Conservation (phyloP, 2,113 vertebrate species). For the Epinephelus cyanopodus region DNA sequence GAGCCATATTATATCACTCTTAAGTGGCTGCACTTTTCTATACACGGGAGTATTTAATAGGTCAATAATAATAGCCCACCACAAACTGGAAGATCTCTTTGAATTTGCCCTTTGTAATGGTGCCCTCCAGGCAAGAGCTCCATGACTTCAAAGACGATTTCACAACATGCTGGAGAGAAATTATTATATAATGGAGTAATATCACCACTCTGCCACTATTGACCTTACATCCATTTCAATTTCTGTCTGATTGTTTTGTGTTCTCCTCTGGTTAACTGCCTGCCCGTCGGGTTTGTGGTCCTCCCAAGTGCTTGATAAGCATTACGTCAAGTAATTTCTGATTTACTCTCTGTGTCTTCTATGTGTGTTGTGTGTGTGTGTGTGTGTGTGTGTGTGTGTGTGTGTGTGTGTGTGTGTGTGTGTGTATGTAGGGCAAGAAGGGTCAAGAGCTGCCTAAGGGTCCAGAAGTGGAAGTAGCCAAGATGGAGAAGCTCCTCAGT, state of each 20-base stretch:
- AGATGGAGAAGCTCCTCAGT: conserved; percentile 93
- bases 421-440: conserved; percentile 88
- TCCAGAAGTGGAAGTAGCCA: conserved; percentile 90
- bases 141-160: conserved; percentile 17
- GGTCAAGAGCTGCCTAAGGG: conserved; percentile 89
- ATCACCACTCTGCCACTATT: conserved; percentile 8
- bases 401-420: conserved; percentile 19
- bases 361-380: conserved; percentile 26
- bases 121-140: neutral
- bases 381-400: conserved; percentile 31
- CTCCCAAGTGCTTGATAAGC: conserved; percentile 6
- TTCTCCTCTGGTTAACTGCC: conserved; percentile 17
- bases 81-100: conserved; percentile 17
- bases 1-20: neutral
- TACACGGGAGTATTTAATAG: conserved; percentile 17
- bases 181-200: neutral
- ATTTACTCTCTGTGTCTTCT: neutral
- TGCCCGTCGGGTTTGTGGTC: conserved; percentile 22
- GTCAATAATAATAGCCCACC: neutral
- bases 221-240: conserved; percentile 23
- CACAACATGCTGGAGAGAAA: conserved; percentile 1
- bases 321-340: conserved; percentile 20
- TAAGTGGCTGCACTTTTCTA: neutral
- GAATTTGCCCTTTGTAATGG: conserved; percentile 5
- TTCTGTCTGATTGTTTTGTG: conserved; percentile 27